Conservation (phyloP, 2,888 invertebrate species). For the Hypercompe scribonia region DNA sequence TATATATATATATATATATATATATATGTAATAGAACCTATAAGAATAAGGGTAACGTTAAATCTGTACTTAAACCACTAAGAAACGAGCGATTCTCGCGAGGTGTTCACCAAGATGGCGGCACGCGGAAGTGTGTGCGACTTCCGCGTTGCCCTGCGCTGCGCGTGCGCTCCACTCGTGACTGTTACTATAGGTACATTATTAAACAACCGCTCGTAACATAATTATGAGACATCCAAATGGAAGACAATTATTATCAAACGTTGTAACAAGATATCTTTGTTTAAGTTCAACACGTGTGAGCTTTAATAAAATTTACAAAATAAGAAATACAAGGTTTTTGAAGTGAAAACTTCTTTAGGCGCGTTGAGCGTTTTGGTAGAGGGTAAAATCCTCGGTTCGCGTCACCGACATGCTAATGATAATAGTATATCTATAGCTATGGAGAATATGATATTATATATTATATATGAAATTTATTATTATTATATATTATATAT, state of each 20-base stretch:
- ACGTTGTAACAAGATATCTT: constrained; percentile 42
- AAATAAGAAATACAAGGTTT: constrained; percentile 12
- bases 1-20: too few relatives aligned
- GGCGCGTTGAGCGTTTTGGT: too few relatives aligned
- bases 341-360: too few relatives aligned
- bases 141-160: constrained; percentile 83
- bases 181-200: constrained; percentile 77
- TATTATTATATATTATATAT: too few relatives aligned
- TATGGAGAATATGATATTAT: too few relatives aligned
- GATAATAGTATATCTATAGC: too few relatives aligned
- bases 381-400: too few relatives aligned
- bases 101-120: constrained; percentile 83
- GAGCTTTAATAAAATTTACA: constrained; percentile 21
- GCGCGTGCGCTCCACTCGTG: constrained; percentile 77
- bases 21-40: not conserved
- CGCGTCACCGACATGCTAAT: too few relatives aligned
- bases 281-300: constrained; percentile 29
- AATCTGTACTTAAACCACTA: constrained; percentile 47
- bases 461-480: too few relatives aligned
- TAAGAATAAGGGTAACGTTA: constrained; percentile 19
- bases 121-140: constrained; percentile 83
- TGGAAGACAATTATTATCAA: constrained; percentile 53
- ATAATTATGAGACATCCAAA: constrained; percentile 63
- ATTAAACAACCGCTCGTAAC: constrained; percentile 66
- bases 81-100: constrained; percentile 74